phyloP scores from a whole-genome alignment of 2,888 invertebrate genomes.

The Metellina segmentata region DNA sequence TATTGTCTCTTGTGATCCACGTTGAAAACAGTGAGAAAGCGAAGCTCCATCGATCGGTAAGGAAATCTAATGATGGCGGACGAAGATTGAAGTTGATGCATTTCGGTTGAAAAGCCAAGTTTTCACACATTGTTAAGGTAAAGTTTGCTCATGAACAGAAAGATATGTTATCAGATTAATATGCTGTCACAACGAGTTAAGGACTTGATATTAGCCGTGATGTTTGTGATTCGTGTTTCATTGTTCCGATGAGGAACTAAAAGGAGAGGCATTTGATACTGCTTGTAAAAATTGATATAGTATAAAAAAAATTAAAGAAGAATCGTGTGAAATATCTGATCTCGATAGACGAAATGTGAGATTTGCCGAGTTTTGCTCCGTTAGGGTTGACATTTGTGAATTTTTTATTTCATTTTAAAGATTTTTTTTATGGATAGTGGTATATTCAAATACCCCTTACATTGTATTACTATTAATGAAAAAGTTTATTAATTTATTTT shows the following conservation, averaged over 20 bases:
- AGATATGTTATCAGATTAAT: constrained; percentile 54
- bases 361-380: too few relatives aligned
- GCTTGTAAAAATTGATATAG: too few relatives aligned
- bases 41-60: neutral
- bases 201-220: neutral
- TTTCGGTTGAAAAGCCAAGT: constrained; percentile 18
- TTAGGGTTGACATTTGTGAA: too few relatives aligned
- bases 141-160: neutral
- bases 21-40: neutral
- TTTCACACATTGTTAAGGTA: constrained; percentile 9
- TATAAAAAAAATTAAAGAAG: too few relatives aligned
- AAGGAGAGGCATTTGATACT: too few relatives aligned
- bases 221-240: constrained; percentile 19
- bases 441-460: too few relatives aligned
- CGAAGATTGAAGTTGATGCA: constrained; percentile 5
- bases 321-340: too few relatives aligned
- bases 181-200: constrained; percentile 59
- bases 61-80: neutral
- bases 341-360: too few relatives aligned
- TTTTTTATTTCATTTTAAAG: too few relatives aligned
- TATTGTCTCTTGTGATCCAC: neutral
- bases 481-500: too few relatives aligned
- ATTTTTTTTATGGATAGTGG: too few relatives aligned
- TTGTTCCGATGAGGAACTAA: neutral
- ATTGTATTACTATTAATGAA: too few relatives aligned